Evolutionary conservation across 2,113 vertebrate genomes (phyloP).

Genomic region (Hippocampus comes): DNA sequence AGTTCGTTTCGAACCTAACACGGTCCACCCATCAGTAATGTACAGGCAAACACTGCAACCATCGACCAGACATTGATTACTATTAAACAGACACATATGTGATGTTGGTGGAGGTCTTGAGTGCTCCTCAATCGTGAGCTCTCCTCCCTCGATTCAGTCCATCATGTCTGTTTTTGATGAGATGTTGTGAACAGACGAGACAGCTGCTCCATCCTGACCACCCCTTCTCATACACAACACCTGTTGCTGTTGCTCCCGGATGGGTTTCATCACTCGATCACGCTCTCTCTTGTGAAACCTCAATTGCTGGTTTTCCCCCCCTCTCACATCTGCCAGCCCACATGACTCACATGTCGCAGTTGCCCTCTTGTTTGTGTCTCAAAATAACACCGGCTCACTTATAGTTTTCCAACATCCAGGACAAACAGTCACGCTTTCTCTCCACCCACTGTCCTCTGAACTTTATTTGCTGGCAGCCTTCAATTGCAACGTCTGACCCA

Average conservation of each 20-base stretch:
- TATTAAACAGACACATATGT: neutral
- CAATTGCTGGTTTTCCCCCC: slow-evolving; percentile 23
- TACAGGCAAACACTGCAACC: neutral
- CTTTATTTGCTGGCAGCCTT: slow-evolving; percentile 31
- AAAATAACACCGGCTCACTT: slow-evolving; percentile 72
- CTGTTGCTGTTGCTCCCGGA: slow-evolving; percentile 68
- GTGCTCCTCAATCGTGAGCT: neutral
- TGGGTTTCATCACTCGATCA: slow-evolving; percentile 72
- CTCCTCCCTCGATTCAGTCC: slow-evolving; percentile 2
- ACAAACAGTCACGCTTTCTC: neutral
- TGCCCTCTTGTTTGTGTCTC: slow-evolving; percentile 71
- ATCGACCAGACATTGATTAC: neutral
- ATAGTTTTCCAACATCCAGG: slow-evolving; percentile 47
- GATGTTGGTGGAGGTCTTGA: neutral
- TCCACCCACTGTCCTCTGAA: slow-evolving; percentile 34
- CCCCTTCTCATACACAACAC: slow-evolving; percentile 42
- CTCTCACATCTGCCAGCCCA: slow-evolving; percentile 48
- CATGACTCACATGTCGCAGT: slow-evolving; percentile 64
- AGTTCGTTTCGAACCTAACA: too few relatives aligned
- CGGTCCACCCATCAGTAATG: too few relatives aligned
- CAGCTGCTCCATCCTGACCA: slow-evolving; percentile 37
- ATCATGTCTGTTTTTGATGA: slow-evolving; percentile 59
- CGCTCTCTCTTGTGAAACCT: slow-evolving; percentile 63
- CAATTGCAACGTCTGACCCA: slow-evolving; percentile 44
- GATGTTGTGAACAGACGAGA: slow-evolving; percentile 46